A percentile compares a stretch with the other conserved stretches of the same genome.
Conservation (phyloP, 2,888 invertebrate species). For the Chymomyza fuscimana region DNA sequence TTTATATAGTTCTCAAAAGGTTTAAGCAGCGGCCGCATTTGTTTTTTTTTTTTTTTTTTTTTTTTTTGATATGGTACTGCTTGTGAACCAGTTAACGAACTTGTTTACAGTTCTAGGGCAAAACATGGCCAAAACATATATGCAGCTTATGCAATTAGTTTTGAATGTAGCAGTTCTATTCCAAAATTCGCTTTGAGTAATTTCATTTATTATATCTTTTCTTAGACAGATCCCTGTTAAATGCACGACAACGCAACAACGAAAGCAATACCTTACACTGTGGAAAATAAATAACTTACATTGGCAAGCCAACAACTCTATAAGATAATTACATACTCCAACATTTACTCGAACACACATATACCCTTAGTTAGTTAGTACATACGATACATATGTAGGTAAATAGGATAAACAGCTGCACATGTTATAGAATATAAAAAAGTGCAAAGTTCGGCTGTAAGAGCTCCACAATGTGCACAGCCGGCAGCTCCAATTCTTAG, state of each 20-base stretch:
- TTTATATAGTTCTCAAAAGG: background rate
- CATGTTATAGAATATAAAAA: conserved; percentile 39
- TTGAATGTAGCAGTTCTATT: background rate
- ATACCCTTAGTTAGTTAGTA: conserved; percentile 29
- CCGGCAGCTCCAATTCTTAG: conserved; percentile 39
- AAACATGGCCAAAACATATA: conserved; percentile 37
- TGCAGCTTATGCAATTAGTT: conserved; percentile 50
- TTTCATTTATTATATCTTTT: conserved; percentile 22
- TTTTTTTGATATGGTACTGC: no score
- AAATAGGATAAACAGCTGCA: conserved; percentile 31
- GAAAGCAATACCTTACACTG: conserved; percentile 79
- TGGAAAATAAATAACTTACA: conserved; percentile 62
- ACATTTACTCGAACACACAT: conserved; percentile 19
- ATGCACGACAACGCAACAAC: conserved; percentile 76
- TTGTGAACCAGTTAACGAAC: conserved; percentile 31
- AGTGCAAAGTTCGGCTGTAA: conserved; percentile 23
- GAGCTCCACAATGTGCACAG: conserved; percentile 12
- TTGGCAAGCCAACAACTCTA: conserved; percentile 48
- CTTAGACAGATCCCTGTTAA: conserved; percentile 55
- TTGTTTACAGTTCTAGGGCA: conserved; percentile 59
- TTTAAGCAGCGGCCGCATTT: background rate
- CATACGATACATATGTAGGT: conserved; percentile 7
- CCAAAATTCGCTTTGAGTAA: background rate
- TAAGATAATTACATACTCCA: background rate
- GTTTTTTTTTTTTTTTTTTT: no score